Percentiles rank a stretch among this genome's conserved stretches.
These are phyloP conservation scores for Tachina fera DNA, from an alignment of 2,888 invertebrate species.

Conservation along the genomic window DNA sequence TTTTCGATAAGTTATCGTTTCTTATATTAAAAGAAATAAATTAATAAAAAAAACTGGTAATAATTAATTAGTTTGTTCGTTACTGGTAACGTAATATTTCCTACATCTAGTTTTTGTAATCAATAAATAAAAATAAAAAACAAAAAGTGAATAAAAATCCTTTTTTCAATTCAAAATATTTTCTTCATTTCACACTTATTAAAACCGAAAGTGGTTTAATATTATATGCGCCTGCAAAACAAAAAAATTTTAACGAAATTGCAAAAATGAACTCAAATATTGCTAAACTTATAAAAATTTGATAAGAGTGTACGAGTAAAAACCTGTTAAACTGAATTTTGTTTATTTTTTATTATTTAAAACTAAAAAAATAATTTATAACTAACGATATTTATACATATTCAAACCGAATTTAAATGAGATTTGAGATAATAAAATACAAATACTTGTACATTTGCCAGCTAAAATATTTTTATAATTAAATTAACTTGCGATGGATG, in stretches of 20 bases:
- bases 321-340: conserved; percentile 54
- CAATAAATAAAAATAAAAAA: conserved; percentile 10
- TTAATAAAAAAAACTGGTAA: conserved; percentile 24
- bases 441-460: neutral
- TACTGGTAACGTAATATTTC: conserved; percentile 53
- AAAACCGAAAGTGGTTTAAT: conserved; percentile 67
- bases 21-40: conserved; percentile 22
- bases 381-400: conserved; percentile 26
- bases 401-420: conserved; percentile 54
- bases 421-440: conserved; percentile 58
- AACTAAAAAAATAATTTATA: conserved; percentile 30
- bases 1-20: conserved; percentile 59
- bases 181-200: conserved; percentile 65
- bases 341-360: too few species aligned
- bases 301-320: conserved; percentile 40
- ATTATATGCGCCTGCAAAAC: conserved; percentile 38
- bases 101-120: conserved; percentile 44
- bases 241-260: conserved; percentile 39
- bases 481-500: conserved; percentile 55
- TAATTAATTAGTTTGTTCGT: conserved; percentile 65
- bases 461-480: conserved; percentile 27
- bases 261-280: conserved; percentile 21
- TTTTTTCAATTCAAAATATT: conserved; percentile 51
- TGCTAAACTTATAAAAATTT: conserved; percentile 49
- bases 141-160: conserved; percentile 13